Conservation (phyloP, 2,797 vertebrate species). For the Cirrhinus mrigala region DNA sequence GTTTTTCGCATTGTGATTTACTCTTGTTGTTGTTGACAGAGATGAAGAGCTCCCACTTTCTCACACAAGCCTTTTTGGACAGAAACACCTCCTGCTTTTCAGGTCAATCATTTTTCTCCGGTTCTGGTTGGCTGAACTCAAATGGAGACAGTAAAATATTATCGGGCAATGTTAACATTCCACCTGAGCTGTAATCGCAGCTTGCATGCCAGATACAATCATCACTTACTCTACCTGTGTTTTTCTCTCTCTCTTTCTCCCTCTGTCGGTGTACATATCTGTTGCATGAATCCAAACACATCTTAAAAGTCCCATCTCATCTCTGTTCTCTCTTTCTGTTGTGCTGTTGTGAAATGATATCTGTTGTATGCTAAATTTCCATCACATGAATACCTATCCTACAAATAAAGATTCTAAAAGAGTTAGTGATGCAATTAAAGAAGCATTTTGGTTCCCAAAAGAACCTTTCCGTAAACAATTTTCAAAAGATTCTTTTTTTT, state of each 20-base stretch:
- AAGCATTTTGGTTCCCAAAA: background rate
- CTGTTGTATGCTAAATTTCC: background rate
- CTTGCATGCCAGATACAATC: slow-evolving; percentile 66
- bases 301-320: slow-evolving; percentile 13
- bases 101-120: slow-evolving; percentile 43
- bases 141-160: slow-evolving; percentile 73
- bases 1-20: background rate
- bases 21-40: background rate
- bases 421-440: background rate
- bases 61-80: background rate
- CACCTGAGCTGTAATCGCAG: slow-evolving; percentile 68
- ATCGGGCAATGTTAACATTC: slow-evolving; percentile 75
- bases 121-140: slow-evolving; percentile 69
- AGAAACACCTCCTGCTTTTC: slow-evolving; percentile 33
- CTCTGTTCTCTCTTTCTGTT: background rate
- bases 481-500: background rate
- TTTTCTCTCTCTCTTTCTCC: slow-evolving; percentile 21
- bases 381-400: background rate
- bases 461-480: background rate
- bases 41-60: slow-evolving; percentile 44
- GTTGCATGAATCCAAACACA: slow-evolving; percentile 35
- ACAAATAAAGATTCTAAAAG: background rate
- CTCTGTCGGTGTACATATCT: slow-evolving; percentile 1
- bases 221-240: slow-evolving; percentile 36
- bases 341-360: background rate